phyloP scores from a whole-genome alignment of 2,797 vertebrate genomes.

The Syndactyla subalaris region DNA sequence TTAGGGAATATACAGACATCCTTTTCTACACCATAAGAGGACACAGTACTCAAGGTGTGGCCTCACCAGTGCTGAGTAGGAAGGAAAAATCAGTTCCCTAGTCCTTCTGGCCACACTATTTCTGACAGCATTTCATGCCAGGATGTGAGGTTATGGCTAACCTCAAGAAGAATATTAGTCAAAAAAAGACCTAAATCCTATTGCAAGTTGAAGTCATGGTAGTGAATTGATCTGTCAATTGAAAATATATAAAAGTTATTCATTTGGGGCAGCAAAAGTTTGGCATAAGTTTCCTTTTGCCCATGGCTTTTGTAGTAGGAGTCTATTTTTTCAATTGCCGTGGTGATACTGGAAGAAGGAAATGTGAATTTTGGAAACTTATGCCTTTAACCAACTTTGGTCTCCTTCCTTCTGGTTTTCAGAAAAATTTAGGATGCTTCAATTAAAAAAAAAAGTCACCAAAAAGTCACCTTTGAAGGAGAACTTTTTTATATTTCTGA shows the following conservation, averaged over 20 bases:
- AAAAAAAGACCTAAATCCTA: neutral
- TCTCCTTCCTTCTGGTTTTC: neutral
- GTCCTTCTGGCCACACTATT: neutral
- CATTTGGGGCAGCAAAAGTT: neutral
- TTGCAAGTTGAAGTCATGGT: neutral
- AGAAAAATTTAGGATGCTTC: neutral
- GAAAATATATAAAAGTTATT: neutral
- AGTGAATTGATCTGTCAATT: rapidly evolving
- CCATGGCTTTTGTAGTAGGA: neutral
- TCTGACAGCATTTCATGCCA: neutral
- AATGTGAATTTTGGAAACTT: neutral
- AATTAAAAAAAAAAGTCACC: no score
- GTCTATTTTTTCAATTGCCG: neutral
- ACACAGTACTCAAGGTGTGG: neutral
- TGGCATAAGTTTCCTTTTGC: neutral
- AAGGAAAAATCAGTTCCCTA: neutral
- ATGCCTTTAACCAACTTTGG: neutral
- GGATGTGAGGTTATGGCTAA: neutral
- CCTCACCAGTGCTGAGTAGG: neutral
- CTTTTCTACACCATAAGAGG: neutral
- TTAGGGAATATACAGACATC: neutral
- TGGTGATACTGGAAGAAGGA: neutral
- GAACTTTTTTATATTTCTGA: neutral
- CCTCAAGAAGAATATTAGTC: neutral
- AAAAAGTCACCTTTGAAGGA: neutral